These are phyloP conservation scores for Murina feae DNA, from an alignment of 2,113 vertebrate species.

Conservation along the genomic window DNA sequence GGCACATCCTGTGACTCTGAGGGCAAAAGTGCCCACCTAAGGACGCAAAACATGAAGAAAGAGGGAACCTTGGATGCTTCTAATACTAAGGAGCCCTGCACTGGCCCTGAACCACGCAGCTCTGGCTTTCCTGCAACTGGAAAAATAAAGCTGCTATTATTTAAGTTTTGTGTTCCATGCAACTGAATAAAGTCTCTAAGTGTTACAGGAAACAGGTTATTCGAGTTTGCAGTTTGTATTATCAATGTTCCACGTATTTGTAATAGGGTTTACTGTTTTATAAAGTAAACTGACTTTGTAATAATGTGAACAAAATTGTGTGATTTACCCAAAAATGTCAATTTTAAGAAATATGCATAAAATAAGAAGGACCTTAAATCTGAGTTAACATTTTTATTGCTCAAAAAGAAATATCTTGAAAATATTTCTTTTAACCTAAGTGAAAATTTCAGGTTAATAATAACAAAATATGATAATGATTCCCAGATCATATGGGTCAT, in stretches of 20 bases:
- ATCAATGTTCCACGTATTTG: background rate
- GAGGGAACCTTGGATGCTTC: background rate
- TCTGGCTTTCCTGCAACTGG: background rate
- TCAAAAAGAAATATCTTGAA: background rate
- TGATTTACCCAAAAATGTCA: background rate
- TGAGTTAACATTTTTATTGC: background rate
- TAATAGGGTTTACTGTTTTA: background rate
- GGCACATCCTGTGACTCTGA: background rate
- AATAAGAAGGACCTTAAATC: background rate
- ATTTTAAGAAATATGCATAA: background rate
- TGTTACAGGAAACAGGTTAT: background rate
- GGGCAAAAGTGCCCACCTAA: background rate
- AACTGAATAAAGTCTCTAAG: background rate
- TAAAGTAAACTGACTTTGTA: background rate
- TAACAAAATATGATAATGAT: background rate
- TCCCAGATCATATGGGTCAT: background rate
- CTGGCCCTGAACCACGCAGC: background rate
- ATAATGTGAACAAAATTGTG: background rate
- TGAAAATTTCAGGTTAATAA: constrained; percentile 5
- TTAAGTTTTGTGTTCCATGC: background rate
- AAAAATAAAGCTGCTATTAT: background rate
- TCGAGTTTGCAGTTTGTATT: background rate
- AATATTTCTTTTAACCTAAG: background rate
- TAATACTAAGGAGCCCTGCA: background rate
- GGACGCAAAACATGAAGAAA: background rate